Evolutionary conservation across 1,140 invertebrate genomes (phyloP).

Genomic region (Episyrphus balteatus): DNA sequence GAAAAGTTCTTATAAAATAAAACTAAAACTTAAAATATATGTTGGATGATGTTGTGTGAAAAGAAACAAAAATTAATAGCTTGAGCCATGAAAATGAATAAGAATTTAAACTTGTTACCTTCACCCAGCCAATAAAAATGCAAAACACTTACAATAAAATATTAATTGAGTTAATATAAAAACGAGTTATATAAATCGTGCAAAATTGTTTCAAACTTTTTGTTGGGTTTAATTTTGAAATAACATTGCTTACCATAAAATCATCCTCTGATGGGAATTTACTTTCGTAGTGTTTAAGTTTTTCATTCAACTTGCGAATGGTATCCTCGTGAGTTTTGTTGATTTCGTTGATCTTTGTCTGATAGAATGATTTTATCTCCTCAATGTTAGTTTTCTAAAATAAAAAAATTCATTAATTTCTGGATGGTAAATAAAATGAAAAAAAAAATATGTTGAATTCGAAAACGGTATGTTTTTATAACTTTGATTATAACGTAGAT

Average conservation of each 20-base stretch:
- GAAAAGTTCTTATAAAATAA: no score
- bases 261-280: constrained; percentile 25
- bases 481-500: no score
- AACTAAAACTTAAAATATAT: no score
- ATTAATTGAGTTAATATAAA: neutral
- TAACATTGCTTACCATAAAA: constrained; percentile 19
- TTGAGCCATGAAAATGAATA: no score
- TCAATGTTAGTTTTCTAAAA: constrained; percentile 2
- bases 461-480: no score
- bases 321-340: constrained; percentile 20
- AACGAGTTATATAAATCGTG: neutral
- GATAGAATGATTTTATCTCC: constrained; percentile 27
- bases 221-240: neutral
- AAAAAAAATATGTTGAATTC: neutral
- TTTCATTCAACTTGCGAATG: constrained; percentile 20
- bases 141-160: no score
- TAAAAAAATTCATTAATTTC: neutral
- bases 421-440: no score
- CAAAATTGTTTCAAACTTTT: neutral
- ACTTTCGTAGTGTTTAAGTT: constrained; percentile 24
- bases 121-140: no score
- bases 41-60: no score
- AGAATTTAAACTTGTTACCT: no score
- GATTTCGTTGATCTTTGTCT: constrained; percentile 26
- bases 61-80: no score